These are phyloP conservation scores for Gymnogyps californianus DNA, from an alignment of 2,113 vertebrate species.

Conservation along the genomic window DNA sequence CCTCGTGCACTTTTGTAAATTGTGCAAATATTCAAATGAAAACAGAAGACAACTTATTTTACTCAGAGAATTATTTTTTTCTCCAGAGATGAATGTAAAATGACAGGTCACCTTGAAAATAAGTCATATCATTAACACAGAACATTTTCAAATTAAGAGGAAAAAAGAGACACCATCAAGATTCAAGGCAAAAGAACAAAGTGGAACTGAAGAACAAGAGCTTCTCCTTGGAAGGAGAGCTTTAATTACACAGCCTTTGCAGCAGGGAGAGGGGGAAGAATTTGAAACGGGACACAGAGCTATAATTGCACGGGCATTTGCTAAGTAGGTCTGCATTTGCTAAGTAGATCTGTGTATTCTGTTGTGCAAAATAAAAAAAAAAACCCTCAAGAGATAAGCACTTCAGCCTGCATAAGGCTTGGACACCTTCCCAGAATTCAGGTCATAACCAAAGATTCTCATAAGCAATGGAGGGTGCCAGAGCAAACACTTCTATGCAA, in stretches of 20 bases:
- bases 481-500: conserved; percentile 44
- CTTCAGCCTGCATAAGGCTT: not conserved
- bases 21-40: not conserved
- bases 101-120: not conserved
- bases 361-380: not conserved
- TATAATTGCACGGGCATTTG: not conserved
- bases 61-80: not conserved
- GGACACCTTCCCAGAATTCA: conserved; percentile 54
- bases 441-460: conserved; percentile 36
- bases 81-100: not conserved
- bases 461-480: conserved; percentile 28
- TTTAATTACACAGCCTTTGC: not conserved
- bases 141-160: not conserved
- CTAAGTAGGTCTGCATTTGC: not conserved
- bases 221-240: not conserved
- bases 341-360: conserved; percentile 17
- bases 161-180: not conserved
- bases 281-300: not conserved
- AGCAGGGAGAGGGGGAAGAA: not conserved
- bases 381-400: conserved; percentile 13
- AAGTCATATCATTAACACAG: not conserved
- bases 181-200: not conserved
- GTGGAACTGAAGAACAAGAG: not conserved
- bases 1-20: not conserved
- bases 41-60: not conserved